Evolutionary conservation across 2,113 vertebrate genomes (phyloP).

Genomic region (Psittacara wagleri): DNA sequence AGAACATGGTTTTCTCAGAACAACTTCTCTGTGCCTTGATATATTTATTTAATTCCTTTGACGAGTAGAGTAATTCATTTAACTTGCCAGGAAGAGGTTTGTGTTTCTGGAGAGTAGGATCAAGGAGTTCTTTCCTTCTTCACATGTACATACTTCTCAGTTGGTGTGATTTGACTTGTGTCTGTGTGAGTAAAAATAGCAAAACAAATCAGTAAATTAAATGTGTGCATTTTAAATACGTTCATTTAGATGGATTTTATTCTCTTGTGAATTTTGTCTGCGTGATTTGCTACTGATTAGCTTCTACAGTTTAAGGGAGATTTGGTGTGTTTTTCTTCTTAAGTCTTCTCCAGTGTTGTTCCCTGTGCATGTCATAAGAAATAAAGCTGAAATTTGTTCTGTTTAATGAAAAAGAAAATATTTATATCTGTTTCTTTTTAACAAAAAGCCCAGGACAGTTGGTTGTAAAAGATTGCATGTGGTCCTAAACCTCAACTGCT

Average conservation of each 20-base stretch:
- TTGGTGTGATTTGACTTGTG: neutral
- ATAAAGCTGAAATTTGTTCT: constrained; percentile 42
- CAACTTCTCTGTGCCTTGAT: neutral
- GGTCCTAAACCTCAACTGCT: neutral
- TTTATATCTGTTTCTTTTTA: constrained; percentile 64
- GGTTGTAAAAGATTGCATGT: constrained; percentile 48
- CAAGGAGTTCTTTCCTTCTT: constrained; percentile 44
- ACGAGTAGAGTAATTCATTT: neutral
- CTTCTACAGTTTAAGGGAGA: neutral
- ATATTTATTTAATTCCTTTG: constrained; percentile 33
- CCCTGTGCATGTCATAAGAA: constrained; percentile 5
- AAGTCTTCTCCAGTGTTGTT: neutral
- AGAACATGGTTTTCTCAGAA: constrained; percentile 11
- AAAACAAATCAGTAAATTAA: neutral
- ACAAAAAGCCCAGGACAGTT: constrained; percentile 29
- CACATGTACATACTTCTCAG: neutral
- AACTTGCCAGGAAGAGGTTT: constrained; percentile 37
- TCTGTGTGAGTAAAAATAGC: neutral
- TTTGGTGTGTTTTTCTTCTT: neutral
- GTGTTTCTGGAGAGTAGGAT: constrained; percentile 36
- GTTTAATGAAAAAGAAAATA: constrained; percentile 67
- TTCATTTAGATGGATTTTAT: neutral
- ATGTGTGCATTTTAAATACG: neutral
- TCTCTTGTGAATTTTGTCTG: neutral
- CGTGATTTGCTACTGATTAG: neutral